These are phyloP conservation scores for Coregonus ussuriensis DNA, from an alignment of 2,797 vertebrate species.

Conservation along the genomic window DNA sequence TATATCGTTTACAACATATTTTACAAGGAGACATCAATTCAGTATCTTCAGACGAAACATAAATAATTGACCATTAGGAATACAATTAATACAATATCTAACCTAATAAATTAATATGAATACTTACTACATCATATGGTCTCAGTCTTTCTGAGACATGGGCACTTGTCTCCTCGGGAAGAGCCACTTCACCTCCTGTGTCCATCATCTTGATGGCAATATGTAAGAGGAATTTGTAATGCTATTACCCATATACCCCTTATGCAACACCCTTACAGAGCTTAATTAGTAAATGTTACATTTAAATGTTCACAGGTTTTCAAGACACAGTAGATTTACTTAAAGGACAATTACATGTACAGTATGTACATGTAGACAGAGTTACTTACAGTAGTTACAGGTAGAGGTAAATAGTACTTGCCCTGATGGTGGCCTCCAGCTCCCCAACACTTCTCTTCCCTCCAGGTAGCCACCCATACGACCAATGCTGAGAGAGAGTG, in stretches of 20 bases:
- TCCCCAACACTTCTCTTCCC: constrained; percentile 78
- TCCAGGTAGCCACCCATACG: constrained; percentile 81
- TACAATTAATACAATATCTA: not conserved
- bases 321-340: not conserved
- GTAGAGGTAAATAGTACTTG: constrained; percentile 43
- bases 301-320: not conserved
- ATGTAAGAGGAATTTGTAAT: constrained; percentile 38
- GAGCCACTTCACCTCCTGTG: constrained; percentile 69
- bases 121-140: constrained; percentile 75
- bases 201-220: constrained; percentile 69
- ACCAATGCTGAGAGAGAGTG: constrained; percentile 78
- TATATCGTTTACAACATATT: not conserved
- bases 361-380: not conserved
- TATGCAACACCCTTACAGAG: not conserved
- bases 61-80: not conserved
- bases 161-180: constrained; percentile 71
- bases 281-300: not conserved
- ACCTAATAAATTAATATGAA: constrained; percentile 58
- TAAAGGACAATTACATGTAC: not conserved
- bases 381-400: too few species aligned
- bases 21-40: not conserved
- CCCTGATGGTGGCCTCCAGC: constrained; percentile 77
- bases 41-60: not conserved
- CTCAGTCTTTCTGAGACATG: constrained; percentile 70
- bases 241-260: not conserved